Conservation (phyloP, 2,113 vertebrate genomes). For the Epinephelus moara region DNA sequence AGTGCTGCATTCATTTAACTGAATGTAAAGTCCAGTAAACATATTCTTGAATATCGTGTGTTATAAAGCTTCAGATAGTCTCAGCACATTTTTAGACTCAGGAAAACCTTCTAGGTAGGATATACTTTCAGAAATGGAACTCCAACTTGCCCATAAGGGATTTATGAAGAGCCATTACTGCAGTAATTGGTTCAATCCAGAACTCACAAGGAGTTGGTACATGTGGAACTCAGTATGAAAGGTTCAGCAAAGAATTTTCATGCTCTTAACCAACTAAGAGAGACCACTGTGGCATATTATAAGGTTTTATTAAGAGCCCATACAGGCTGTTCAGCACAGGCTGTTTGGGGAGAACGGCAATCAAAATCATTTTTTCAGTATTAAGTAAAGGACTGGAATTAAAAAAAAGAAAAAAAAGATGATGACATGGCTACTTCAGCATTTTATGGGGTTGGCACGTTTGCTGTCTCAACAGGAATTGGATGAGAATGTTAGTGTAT, state of each 20-base stretch:
- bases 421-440: too few relatives aligned
- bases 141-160: constrained; percentile 1
- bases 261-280: neutral
- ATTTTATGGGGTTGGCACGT: neutral
- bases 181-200: constrained; percentile 12
- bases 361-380: neutral
- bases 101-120: neutral
- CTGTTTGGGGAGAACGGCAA: neutral
- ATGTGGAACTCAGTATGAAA: constrained; percentile 16
- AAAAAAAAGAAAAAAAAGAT: too few relatives aligned
- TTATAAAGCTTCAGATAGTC: constrained; percentile 28
- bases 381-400: neutral
- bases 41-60: constrained; percentile 19
- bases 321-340: neutral
- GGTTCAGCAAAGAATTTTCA: neutral
- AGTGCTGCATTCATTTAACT: constrained; percentile 34
- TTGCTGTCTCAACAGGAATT: neutral
- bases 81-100: constrained; percentile 12
- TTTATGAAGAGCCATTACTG: neutral
- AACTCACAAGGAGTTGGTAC: neutral
- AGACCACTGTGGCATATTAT: neutral
- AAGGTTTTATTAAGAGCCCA: neutral
- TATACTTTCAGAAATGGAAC: neutral
- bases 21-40: constrained; percentile 16
- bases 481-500: neutral